A percentile compares a stretch with the other conserved stretches of the same genome.
These are phyloP conservation scores for Erethizon dorsatum DNA, from an alignment of 2,797 vertebrate genomes.

Conservation along the genomic window DNA sequence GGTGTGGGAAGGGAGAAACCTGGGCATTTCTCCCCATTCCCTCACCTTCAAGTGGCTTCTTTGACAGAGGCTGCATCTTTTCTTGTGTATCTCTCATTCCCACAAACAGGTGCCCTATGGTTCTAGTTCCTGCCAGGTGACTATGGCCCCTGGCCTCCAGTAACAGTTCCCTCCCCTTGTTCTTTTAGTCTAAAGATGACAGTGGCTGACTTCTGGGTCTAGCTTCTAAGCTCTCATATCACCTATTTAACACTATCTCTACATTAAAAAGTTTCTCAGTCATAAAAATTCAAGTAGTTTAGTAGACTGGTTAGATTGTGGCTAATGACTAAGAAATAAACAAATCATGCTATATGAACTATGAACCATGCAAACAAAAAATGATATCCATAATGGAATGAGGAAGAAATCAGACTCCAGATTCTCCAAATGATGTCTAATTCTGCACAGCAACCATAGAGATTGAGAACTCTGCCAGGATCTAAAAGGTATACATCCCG, in stretches of 20 bases:
- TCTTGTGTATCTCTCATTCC: neutral
- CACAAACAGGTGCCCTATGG: neutral
- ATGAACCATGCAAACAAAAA: slow-evolving; percentile 52
- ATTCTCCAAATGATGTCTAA: neutral
- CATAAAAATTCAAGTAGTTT: slow-evolving; percentile 19
- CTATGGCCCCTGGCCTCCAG: neutral
- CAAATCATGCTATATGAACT: neutral
- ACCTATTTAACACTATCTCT: neutral
- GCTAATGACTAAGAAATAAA: slow-evolving; percentile 7
- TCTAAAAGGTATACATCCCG: neutral
- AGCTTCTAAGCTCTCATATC: neutral
- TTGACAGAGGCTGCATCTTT: neutral
- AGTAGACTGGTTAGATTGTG: neutral
- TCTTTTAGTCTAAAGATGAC: neutral
- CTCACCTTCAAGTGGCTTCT: neutral
- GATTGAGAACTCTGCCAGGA: neutral
- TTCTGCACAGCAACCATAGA: neutral
- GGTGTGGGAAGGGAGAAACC: no score
- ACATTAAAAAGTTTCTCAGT: neutral
- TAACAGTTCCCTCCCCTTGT: neutral
- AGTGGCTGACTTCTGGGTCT: neutral
- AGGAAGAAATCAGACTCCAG: neutral
- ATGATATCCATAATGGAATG: neutral
- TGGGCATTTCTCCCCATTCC: neutral
- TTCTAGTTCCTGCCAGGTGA: neutral